Conservation (phyloP, 1,140 invertebrate species). For the Formica exsecta region DNA sequence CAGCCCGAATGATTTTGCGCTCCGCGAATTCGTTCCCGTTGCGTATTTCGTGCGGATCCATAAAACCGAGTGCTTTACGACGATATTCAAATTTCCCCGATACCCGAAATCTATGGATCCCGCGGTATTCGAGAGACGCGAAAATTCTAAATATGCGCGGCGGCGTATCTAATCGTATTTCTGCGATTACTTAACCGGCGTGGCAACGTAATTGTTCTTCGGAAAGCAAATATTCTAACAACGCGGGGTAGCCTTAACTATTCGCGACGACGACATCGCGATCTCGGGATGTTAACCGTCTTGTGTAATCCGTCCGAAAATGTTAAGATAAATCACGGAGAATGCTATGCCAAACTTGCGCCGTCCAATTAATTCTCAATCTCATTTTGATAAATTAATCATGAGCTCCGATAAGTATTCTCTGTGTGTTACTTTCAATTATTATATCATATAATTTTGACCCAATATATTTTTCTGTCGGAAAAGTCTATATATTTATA, state of each 20-base stretch:
- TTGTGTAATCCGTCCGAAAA: constrained; percentile 16
- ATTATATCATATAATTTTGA: constrained; percentile 1
- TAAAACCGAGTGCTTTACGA: constrained; percentile 32
- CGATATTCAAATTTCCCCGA: constrained; percentile 51
- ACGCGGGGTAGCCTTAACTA: constrained; percentile 42
- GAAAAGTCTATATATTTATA: background rate
- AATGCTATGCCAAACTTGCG: constrained; percentile 48
- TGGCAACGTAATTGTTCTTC: constrained; percentile 40
- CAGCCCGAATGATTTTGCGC: background rate
- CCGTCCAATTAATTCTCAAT: constrained; percentile 18
- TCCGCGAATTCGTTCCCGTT: background rate
- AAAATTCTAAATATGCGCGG: constrained; percentile 32
- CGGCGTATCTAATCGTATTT: background rate
- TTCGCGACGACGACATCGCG: constrained; percentile 22
- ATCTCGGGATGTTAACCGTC: constrained; percentile 37
- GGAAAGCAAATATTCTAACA: constrained; percentile 25
- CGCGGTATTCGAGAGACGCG: background rate
- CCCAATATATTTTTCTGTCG: too few relatives aligned
- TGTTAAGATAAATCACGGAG: constrained; percentile 4
- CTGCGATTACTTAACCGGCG: background rate
- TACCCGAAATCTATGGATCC: constrained; percentile 21
- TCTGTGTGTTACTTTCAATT: background rate
- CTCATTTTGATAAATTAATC: background rate
- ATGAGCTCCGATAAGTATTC: too few relatives aligned
- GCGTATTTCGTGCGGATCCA: constrained; percentile 22